Evolutionary conservation across 2,888 invertebrate genomes (phyloP).

Genomic region (Cyrtodaria siliqua): DNA sequence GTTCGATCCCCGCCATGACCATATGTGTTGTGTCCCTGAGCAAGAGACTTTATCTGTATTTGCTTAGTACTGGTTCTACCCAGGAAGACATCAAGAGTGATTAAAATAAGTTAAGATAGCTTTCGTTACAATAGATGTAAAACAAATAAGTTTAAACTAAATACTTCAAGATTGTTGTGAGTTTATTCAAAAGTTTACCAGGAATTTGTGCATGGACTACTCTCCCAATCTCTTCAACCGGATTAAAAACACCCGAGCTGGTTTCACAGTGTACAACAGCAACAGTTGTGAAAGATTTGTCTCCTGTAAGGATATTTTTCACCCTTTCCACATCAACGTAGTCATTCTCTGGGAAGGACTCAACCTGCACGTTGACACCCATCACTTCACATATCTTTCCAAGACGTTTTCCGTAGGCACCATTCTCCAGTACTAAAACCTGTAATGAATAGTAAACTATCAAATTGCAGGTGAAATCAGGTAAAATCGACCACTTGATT

Average conservation of each 20-base stretch:
- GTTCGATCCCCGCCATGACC: too few relatives aligned
- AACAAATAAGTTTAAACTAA: too few relatives aligned
- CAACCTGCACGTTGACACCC: constrained; percentile 79
- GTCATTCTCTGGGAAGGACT: constrained; percentile 84
- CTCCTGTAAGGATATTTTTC: constrained; percentile 72
- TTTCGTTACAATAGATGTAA: too few relatives aligned
- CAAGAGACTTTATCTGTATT: too few relatives aligned
- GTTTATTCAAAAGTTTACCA: constrained; percentile 44
- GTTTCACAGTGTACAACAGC: constrained; percentile 87
- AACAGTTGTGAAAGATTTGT: constrained; percentile 84
- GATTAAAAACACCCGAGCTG: constrained; percentile 86
- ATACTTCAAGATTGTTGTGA: too few relatives aligned
- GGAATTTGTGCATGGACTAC: constrained; percentile 82
- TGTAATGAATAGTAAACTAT: too few relatives aligned
- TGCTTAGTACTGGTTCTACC: too few relatives aligned
- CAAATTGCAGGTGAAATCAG: too few relatives aligned
- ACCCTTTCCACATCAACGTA: constrained; percentile 77
- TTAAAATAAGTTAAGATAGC: too few relatives aligned
- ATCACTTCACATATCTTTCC: constrained; percentile 85
- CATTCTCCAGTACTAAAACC: constrained; percentile 86
- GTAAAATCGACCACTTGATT: too few relatives aligned
- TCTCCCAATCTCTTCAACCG: constrained; percentile 85
- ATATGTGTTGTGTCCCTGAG: too few relatives aligned
- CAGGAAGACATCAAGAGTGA: too few relatives aligned
- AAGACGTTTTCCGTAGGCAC: constrained; percentile 87